A percentile compares a stretch with the other conserved stretches of the same genome.
phyloP scores from a whole-genome alignment of 2,797 vertebrate genomes.

The Sebastes iracundus region DNA sequence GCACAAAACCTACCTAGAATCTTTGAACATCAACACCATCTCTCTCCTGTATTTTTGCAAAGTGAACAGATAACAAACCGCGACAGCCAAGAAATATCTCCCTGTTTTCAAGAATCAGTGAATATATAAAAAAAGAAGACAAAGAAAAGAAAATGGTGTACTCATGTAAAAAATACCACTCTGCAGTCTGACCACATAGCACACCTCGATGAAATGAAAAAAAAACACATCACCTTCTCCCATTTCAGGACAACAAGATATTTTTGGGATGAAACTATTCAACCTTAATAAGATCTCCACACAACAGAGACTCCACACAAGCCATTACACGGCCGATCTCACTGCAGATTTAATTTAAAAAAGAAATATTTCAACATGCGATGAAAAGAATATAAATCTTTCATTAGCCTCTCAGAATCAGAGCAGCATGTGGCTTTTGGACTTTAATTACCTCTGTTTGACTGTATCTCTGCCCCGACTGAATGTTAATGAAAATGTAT shows the following conservation, averaged over 20 bases:
- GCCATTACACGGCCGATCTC: slow-evolving; percentile 51
- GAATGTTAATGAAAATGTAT: slow-evolving; percentile 67
- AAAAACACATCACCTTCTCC: slow-evolving; percentile 1
- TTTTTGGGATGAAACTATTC: slow-evolving; percentile 64
- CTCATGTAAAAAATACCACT: neutral
- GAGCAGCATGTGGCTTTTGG: slow-evolving; percentile 43
- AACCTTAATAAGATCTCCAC: slow-evolving; percentile 65
- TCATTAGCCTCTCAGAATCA: slow-evolving; percentile 61
- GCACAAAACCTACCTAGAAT: neutral
- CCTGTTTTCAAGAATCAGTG: slow-evolving; percentile 1
- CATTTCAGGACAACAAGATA: slow-evolving; percentile 29
- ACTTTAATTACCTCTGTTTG: slow-evolving; percentile 71
- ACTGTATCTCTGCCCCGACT: slow-evolving; percentile 51
- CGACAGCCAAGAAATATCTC: neutral
- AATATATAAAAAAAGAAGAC: neutral
- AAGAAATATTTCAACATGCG: slow-evolving; percentile 55
- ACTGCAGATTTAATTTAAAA: slow-evolving; percentile 68
- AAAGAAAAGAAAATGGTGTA: neutral
- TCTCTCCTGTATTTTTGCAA: neutral
- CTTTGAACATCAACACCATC: neutral
- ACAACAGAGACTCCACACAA: slow-evolving; percentile 42
- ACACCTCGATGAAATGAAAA: slow-evolving; percentile 1
- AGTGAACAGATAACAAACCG: neutral
- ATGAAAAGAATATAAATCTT: slow-evolving; percentile 75
- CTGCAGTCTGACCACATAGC: slow-evolving; percentile 3